phyloP scores from a whole-genome alignment of 2,888 invertebrate genomes.

The Patella ulyssiponensis region DNA sequence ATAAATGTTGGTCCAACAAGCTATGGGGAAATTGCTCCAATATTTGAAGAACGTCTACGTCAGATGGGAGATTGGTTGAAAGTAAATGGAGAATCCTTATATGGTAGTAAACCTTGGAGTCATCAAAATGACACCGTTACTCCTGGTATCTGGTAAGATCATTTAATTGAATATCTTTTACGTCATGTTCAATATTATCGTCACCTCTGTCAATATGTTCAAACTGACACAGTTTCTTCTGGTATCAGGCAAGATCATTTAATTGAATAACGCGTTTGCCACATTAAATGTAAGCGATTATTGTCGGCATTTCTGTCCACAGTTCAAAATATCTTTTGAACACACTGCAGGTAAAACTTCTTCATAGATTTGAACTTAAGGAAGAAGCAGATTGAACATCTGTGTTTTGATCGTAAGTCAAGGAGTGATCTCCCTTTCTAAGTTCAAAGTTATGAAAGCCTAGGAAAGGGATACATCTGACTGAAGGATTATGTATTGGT shows the following conservation, averaged over 20 bases:
- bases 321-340: no score
- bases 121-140: conserved; percentile 82
- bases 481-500: no score
- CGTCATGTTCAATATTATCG: background rate
- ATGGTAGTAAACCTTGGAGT: conserved; percentile 82
- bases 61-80: conserved; percentile 86
- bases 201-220: conserved; percentile 64
- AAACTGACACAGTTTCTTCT: conserved; percentile 81
- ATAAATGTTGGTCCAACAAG: conserved; percentile 91
- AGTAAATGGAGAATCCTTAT: conserved; percentile 89
- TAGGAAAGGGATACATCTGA: no score
- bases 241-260: conserved; percentile 79
- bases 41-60: conserved; percentile 86
- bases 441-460: no score
- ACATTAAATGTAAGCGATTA: background rate
- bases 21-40: conserved; percentile 86
- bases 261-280: background rate
- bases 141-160: conserved; percentile 79
- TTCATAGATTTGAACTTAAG: no score
- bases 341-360: no score
- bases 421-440: no score
- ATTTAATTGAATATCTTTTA: background rate
- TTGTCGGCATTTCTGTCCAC: no score
- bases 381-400: no score
- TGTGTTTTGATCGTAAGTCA: no score